Base-by-base conservation (phyloP, 2,888 invertebrate species). In the Tetragnatha montana region DNA sequence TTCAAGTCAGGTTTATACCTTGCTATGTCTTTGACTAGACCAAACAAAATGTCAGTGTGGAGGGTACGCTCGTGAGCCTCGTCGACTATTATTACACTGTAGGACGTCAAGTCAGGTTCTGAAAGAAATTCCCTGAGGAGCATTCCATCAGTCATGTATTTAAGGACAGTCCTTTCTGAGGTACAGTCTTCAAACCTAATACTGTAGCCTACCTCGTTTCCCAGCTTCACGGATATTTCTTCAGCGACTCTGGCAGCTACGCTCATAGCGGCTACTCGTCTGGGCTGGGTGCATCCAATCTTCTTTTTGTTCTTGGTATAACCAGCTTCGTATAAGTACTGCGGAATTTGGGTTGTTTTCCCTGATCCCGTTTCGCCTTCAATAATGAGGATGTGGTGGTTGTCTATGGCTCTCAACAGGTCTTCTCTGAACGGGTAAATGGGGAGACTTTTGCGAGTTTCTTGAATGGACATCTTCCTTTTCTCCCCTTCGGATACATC, bases 141-240 rank as follows among this genome's bases (percentile, higher is more conserved):
- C 93, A 99, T 99, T 93, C 99, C 99, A 94, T 99, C 99, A 51
- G 99, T 99, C 99, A 99, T 99, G 93, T 99, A 99, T 94, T 99
- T 99, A 80, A 99, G 95, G 22, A 98, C 95, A 8, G 99, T 99
- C 92, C 98, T 95, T 93, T 99, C 99, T 4, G 98, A 98, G 0
- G 99, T 99, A 93, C 99, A 99, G 93, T 99, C 99, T 94, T 99
- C 99, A 94, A 99, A 99, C 92, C 99, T 95, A 92, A 99, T 99
- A 92, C 95, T 95, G 93, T 96, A 96, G 17, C 96, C 96, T 81
- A 95, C 95, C 92, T 94, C 93, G 92, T 94, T 93, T 60, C 99
- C 99, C 49, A 99, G 94, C 94, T 99, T 99, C 0, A 97, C 97
- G 92, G 96, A 96, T 97, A 99, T 98, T 95, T 99, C 99, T 93